Conservation (phyloP, 2,888 invertebrate genomes). For the Epsilonema sp. region DNA sequence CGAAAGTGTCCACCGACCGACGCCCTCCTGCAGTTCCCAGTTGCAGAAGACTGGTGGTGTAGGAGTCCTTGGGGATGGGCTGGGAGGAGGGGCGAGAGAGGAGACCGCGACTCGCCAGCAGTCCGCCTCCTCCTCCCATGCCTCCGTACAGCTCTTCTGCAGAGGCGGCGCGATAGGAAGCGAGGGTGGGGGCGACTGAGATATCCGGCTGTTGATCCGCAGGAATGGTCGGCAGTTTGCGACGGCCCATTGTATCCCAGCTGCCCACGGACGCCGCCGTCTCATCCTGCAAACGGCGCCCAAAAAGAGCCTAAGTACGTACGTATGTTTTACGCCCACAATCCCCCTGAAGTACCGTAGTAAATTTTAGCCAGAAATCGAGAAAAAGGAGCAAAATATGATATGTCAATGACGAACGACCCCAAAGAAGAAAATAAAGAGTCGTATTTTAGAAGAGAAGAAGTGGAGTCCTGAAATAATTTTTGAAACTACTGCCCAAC, state of each 20-base stretch:
- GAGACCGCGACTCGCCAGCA: not conserved
- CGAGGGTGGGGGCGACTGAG: slow-evolving; percentile 30
- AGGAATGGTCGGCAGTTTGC: slow-evolving; percentile 35
- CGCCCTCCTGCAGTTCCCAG: not conserved
- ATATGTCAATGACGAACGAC: no score
- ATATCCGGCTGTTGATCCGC: slow-evolving; percentile 35
- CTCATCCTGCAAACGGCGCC: slow-evolving; percentile 14
- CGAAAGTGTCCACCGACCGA: not conserved
- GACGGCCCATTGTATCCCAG: slow-evolving; percentile 26
- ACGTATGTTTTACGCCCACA: no score
- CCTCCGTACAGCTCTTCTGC: not conserved
- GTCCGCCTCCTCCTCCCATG: not conserved
- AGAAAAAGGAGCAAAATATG: no score
- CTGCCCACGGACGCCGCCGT: slow-evolving; percentile 9
- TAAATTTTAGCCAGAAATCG: no score
- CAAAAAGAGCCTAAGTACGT: no score
- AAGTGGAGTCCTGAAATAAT: no score
- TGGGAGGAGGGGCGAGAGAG: not conserved
- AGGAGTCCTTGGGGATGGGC: not conserved
- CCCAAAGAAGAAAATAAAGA: no score
- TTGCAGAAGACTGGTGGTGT: not conserved
- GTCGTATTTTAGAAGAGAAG: no score
- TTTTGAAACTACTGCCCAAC: no score
- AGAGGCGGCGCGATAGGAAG: slow-evolving; percentile 24
- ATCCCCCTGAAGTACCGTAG: no score